Conservation (phyloP, 2,888 invertebrate genomes). For the Mantis religiosa region DNA sequence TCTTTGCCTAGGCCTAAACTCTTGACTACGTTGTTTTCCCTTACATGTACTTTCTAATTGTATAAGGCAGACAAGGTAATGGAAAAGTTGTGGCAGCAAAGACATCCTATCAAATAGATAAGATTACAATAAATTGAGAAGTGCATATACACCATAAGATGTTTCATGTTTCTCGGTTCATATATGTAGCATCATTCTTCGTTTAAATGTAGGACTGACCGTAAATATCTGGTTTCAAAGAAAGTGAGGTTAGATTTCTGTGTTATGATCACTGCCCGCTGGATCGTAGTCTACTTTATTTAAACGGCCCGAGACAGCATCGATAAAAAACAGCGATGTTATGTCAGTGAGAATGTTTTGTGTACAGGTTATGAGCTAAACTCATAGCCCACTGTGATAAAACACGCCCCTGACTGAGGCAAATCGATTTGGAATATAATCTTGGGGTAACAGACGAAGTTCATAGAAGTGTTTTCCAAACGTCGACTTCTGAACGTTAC, state of each 20-base stretch:
- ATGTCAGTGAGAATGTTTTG: too few relatives aligned
- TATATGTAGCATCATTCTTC: background rate
- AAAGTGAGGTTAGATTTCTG: background rate
- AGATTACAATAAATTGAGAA: background rate
- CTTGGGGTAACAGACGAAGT: too few relatives aligned
- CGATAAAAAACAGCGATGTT: too few relatives aligned
- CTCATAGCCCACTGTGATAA: too few relatives aligned
- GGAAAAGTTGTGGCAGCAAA: background rate
- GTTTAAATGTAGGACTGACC: background rate
- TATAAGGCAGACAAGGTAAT: background rate
- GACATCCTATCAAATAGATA: background rate
- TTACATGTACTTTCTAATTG: background rate
- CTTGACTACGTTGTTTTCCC: background rate
- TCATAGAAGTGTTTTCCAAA: too few relatives aligned
- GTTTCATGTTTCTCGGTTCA: background rate
- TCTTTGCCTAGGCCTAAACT: constrained; percentile 4
- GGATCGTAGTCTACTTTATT: too few relatives aligned
- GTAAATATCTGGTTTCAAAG: background rate
- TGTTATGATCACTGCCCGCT: background rate
- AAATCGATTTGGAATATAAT: too few relatives aligned
- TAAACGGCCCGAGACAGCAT: too few relatives aligned
- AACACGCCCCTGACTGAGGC: too few relatives aligned
- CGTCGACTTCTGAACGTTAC: too few relatives aligned
- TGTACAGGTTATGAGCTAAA: too few relatives aligned
- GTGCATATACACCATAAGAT: background rate